phyloP scores from a whole-genome alignment of 2,888 invertebrate genomes.

The Xestia ashworthii region DNA sequence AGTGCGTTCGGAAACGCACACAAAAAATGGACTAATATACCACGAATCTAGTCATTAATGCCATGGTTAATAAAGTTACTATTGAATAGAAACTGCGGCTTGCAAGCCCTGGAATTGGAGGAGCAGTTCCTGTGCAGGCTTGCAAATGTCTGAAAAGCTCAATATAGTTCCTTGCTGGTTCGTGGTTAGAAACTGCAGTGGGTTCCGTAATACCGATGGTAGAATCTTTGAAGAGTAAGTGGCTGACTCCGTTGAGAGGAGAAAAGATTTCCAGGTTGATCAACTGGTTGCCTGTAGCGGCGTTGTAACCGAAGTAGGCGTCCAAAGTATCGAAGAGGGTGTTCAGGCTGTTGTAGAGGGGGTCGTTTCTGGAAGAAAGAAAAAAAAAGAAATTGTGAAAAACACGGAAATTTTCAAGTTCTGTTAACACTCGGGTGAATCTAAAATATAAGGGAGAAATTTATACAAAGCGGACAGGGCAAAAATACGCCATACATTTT shows the following conservation, averaged over 20 bases:
- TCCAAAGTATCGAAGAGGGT: conserved; percentile 86
- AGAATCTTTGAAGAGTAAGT: conserved; percentile 92
- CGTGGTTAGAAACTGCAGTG: conserved; percentile 74
- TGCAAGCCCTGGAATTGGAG: conserved; percentile 69
- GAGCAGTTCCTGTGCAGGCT: conserved; percentile 77
- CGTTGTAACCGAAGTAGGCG: conserved; percentile 88
- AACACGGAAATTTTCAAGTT: neutral
- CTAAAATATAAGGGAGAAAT: too few relatives aligned
- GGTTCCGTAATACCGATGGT: conserved; percentile 90
- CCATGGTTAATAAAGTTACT: conserved; percentile 73
- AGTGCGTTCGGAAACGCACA: conserved; percentile 42
- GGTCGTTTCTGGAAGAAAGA: conserved; percentile 78
- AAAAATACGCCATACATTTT: too few relatives aligned
- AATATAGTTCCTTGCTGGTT: conserved; percentile 90
- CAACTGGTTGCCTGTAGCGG: conserved; percentile 75
- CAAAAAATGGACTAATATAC: conserved; percentile 66
- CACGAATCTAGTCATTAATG: conserved; percentile 73
- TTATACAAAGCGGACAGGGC: too few relatives aligned
- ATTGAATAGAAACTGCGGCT: conserved; percentile 74
- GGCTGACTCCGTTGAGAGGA: conserved; percentile 86
- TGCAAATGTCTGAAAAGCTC: conserved; percentile 88
- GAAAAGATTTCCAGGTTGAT: conserved; percentile 91
- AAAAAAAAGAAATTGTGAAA: neutral
- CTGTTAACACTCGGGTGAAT: too few relatives aligned
- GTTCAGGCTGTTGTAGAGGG: conserved; percentile 77